Evolutionary conservation across 1,140 invertebrate species (phyloP).

Genomic region (Rhyzopertha dominica): DNA sequence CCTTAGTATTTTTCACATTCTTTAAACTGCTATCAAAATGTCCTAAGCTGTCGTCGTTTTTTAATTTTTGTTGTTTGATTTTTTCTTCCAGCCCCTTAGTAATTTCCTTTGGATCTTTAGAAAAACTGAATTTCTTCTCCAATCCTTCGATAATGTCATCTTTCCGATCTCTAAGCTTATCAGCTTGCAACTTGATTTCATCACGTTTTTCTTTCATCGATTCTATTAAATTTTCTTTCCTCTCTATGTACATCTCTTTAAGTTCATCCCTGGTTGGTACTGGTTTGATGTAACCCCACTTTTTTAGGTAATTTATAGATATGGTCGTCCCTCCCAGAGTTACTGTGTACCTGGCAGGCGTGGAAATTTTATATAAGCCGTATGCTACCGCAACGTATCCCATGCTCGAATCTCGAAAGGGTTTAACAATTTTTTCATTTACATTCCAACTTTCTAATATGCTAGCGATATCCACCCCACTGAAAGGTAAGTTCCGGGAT

Average conservation of each 20-base stretch:
- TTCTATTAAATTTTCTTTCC: slow-evolving; percentile 51
- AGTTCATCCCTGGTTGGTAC: slow-evolving; percentile 56
- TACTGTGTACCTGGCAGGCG: slow-evolving; percentile 83
- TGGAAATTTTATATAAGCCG: slow-evolving; percentile 86
- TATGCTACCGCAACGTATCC: slow-evolving; percentile 87
- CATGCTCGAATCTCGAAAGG: slow-evolving; percentile 68
- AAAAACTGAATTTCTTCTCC: slow-evolving; percentile 16
- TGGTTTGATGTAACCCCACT: slow-evolving; percentile 64
- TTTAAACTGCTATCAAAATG: too few species aligned
- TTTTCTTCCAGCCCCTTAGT: too few species aligned
- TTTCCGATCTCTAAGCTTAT: slow-evolving; percentile 37
- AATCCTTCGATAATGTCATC: slow-evolving; percentile 46
- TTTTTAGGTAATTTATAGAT: slow-evolving; percentile 62
- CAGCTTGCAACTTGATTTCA: slow-evolving; percentile 42
- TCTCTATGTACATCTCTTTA: slow-evolving; percentile 56
- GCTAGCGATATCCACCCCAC: slow-evolving; percentile 81
- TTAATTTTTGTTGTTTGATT: too few species aligned
- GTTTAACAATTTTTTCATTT: slow-evolving; percentile 69
- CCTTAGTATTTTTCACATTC: too few species aligned
- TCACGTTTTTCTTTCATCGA: slow-evolving; percentile 45
- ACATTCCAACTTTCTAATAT: slow-evolving; percentile 69
- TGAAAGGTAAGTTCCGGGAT: too few species aligned
- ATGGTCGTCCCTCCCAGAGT: slow-evolving; percentile 75
- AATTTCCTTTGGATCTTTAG: slow-evolving; percentile 25
- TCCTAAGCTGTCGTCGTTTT: too few species aligned